Conservation (phyloP, 2,888 invertebrate species). For the Agrotis clavis region DNA sequence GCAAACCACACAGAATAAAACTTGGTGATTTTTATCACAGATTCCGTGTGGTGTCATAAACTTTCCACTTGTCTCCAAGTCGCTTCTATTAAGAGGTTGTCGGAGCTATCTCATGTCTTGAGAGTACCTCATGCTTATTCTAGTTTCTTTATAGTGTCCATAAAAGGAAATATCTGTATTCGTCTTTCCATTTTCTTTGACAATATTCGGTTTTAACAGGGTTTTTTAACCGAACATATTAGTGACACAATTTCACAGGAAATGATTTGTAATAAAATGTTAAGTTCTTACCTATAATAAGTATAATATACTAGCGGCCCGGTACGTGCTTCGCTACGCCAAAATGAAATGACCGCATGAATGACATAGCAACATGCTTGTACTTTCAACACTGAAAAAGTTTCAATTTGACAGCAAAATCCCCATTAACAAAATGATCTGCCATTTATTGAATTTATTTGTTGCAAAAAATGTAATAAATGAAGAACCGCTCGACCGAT, state of each 20-base stretch:
- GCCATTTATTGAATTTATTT: too few relatives aligned
- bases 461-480: too few relatives aligned
- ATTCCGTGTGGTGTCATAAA: slow-evolving; percentile 45
- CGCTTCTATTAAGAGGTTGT: slow-evolving; percentile 48
- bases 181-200: slow-evolving; percentile 25
- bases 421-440: too few relatives aligned
- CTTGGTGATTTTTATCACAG: slow-evolving; percentile 40
- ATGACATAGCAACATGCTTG: too few relatives aligned
- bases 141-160: slow-evolving; percentile 51
- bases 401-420: too few relatives aligned
- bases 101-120: slow-evolving; percentile 43
- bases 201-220: slow-evolving; percentile 6
- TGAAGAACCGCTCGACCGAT: too few relatives aligned
- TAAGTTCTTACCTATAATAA: too few relatives aligned
- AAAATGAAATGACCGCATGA: too few relatives aligned
- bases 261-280: slow-evolving; percentile 26
- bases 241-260: slow-evolving; percentile 12
- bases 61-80: slow-evolving; percentile 48
- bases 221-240: slow-evolving; percentile 3
- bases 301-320: too few relatives aligned
- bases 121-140: slow-evolving; percentile 54
- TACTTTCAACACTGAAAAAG: too few relatives aligned
- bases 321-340: too few relatives aligned
- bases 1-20: slow-evolving; percentile 1
- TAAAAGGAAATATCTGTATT: slow-evolving; percentile 50